Evolutionary conservation across 2,888 invertebrate genomes (phyloP).

Genomic region (Drosophila glabriapex): DNA sequence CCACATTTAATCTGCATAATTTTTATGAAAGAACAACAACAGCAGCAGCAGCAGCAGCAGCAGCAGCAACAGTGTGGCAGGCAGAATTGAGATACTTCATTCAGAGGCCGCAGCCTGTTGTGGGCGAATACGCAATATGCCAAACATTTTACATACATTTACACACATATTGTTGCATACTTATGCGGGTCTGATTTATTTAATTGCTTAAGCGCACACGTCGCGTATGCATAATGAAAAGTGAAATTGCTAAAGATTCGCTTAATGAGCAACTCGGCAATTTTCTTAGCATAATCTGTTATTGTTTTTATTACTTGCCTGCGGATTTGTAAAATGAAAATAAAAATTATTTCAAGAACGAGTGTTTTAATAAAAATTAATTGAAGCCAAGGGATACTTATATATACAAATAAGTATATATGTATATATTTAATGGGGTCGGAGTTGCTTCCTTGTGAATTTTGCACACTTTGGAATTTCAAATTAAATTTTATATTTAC

Average conservation of each 20-base stretch:
- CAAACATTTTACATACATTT: constrained; percentile 12
- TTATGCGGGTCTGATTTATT: constrained; percentile 36
- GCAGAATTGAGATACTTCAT: constrained; percentile 22
- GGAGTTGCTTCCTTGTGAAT: neutral
- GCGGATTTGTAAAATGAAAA: constrained; percentile 1
- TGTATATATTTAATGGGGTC: neutral
- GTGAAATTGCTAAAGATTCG: constrained; percentile 34
- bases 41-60: neutral
- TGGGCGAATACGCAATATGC: constrained; percentile 38
- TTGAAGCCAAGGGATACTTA: neutral
- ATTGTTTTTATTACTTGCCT: constrained; percentile 4
- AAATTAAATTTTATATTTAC: neutral
- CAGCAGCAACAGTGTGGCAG: neutral
- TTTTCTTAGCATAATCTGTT: neutral
- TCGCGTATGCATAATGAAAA: constrained; percentile 47
- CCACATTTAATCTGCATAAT: constrained; percentile 80
- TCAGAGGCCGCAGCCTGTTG: constrained; percentile 12
- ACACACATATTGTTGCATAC: constrained; percentile 32
- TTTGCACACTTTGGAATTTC: neutral
- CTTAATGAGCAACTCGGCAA: constrained; percentile 16
- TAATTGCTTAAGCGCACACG: constrained; percentile 50
- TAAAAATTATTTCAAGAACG: neutral
- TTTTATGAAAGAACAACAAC: constrained; percentile 56
- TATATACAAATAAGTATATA: neutral
- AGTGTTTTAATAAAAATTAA: neutral